These are phyloP conservation scores for Melinaea menophilus DNA, from an alignment of 2,888 invertebrate species.

Conservation along the genomic window DNA sequence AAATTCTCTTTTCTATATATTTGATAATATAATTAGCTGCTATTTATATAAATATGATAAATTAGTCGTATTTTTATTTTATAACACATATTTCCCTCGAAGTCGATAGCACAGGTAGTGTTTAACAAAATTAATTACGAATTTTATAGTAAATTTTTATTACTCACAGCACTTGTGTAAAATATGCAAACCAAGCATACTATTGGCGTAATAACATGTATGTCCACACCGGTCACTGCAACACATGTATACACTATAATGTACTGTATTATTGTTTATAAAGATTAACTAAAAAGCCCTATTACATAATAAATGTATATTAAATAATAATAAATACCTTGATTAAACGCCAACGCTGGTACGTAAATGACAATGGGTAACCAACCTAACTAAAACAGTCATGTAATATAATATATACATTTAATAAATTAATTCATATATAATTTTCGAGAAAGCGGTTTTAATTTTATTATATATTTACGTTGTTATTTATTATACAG, in stretches of 20 bases:
- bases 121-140: not conserved
- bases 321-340: conserved; percentile 74
- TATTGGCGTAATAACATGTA: conserved; percentile 88
- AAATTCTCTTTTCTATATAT: not conserved
- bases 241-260: conserved; percentile 27
- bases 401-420: too few species aligned
- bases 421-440: too few species aligned
- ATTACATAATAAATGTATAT: not conserved
- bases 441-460: too few species aligned
- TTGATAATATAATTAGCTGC: not conserved
- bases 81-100: too few species aligned
- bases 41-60: not conserved
- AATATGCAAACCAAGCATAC: conserved; percentile 91
- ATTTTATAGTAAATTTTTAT: not conserved
- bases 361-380: conserved; percentile 88
- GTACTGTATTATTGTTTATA: not conserved
- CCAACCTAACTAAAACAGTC: conserved; percentile 81
- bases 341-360: conserved; percentile 87
- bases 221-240: conserved; percentile 89
- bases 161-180: conserved; percentile 88
- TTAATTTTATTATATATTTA: too few species aligned
- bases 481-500: too few species aligned
- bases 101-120: too few species aligned
- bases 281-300: not conserved
- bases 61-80: too few species aligned